Base-by-base conservation (phyloP, 2,113 vertebrate species). In the Procavia capensis region DNA sequence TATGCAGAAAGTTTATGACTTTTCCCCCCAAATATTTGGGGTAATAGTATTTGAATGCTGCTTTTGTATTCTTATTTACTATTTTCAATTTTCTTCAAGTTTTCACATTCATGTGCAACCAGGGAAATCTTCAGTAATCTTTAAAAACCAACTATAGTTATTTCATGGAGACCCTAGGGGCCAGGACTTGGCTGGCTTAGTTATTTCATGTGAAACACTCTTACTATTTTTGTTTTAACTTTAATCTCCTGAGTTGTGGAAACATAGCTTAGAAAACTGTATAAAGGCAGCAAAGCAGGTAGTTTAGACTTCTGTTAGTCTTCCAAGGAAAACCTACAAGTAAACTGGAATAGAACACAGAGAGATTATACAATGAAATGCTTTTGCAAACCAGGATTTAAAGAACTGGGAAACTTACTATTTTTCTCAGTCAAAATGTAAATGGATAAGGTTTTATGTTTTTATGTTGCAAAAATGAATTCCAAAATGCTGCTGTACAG, bases 361-460 rank as follows among this genome's bases (percentile, higher is more conserved):
- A 24, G 92, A 98, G 96, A 97, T 97, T 96, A 97, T 45, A 85
- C 91, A 96, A 63, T 84, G 45, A 95, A 96, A 68, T 95, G 95
- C 96, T 50, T 85, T 89, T 81, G 83, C 93, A 97, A 97, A 97
- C 95, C 95, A 95, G 85, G 92, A 96, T 70, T 96, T 97, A 96
- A 94, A 97, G 95, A 97, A 85, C 81, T 91, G 97, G 95, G 97
- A 97, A 95, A 43, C 90, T 93, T 96, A 93, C 84, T 97, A 94
- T 91, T 96, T 97, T 96, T 97, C 91, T 97, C 96, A 97, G 97
- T 97, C 78, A 97, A 97, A 96, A 97, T 97, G 96, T 96, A 96
- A 93, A 93, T 96, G n/a, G 92, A 82, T 75, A 95, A 87, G 85
- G 47, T 63, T 87, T 78, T 97, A 61, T 88, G 79, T 96, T 96